Conservation (phyloP, 2,797 vertebrate genomes). For the Poecile montanus region DNA sequence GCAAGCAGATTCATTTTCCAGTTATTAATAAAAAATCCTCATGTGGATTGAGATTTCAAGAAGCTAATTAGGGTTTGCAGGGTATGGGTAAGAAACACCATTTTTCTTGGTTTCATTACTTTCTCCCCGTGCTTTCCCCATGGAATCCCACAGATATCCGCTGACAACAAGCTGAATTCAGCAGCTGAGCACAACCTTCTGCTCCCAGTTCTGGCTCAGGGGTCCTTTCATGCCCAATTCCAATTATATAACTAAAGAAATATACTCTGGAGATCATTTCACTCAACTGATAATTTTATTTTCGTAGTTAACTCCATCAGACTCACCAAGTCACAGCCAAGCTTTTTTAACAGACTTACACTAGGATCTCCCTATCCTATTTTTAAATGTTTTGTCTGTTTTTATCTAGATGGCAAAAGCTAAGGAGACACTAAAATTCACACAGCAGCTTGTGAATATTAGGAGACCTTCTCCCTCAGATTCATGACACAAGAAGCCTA, state of each 20-base stretch:
- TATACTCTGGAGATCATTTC: background rate
- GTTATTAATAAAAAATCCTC: background rate
- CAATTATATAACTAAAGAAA: background rate
- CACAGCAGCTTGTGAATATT: background rate
- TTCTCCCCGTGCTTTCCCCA: background rate
- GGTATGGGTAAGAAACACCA: background rate
- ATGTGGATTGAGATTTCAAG: background rate
- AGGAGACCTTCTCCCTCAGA: background rate
- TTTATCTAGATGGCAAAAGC: background rate
- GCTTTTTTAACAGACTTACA: background rate
- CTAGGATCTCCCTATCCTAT: background rate
- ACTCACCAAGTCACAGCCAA: background rate
- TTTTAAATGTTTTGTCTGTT: background rate
- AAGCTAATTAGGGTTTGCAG: background rate
- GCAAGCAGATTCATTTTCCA: background rate
- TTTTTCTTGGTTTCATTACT: background rate
- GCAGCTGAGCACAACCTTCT: background rate
- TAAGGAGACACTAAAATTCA: background rate
- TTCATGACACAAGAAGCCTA: background rate
- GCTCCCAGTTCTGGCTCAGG: background rate
- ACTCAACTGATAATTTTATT: background rate
- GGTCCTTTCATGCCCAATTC: background rate
- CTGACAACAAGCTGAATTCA: background rate
- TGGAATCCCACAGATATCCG: background rate
- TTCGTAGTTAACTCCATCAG: background rate